A percentile compares a stretch with the other conserved stretches of the same genome.
These are phyloP conservation scores for Xanthorhoe designata DNA, from an alignment of 2,888 invertebrate genomes.

Conservation along the genomic window DNA sequence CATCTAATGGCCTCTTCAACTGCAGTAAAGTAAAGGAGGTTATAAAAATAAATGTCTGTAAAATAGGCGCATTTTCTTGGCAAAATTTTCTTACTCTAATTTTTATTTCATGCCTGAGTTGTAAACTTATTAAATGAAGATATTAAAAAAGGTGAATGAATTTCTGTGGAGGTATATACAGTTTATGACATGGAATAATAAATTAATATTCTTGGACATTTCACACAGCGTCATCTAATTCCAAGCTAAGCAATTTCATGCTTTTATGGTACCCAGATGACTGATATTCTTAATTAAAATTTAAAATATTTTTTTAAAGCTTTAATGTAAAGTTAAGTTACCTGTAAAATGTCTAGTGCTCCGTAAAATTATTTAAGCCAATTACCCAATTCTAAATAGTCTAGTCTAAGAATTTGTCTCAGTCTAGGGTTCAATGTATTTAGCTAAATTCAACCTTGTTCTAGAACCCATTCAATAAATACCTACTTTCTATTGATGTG, in stretches of 20 bases:
- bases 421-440: neutral
- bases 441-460: neutral
- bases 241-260: too few species aligned
- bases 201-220: too few species aligned
- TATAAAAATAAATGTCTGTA: slow-evolving; percentile 15
- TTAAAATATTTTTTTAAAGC: too few species aligned
- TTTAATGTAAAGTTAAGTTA: too few species aligned
- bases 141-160: neutral
- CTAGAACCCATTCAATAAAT: neutral
- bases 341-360: neutral
- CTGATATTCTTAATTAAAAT: too few species aligned
- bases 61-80: neutral
- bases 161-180: neutral
- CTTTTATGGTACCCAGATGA: too few species aligned
- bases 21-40: slow-evolving; percentile 16
- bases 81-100: neutral
- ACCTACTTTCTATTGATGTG: neutral
- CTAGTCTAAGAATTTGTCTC: neutral
- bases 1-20: slow-evolving; percentile 17
- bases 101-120: slow-evolving; percentile 5
- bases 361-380: neutral
- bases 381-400: slow-evolving; percentile 1
- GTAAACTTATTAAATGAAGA: slow-evolving; percentile 5
- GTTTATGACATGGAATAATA: too few species aligned
- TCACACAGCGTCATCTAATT: too few species aligned